Percentiles rank a stretch among this genome's conserved stretches.
Evolutionary conservation across 2,888 invertebrate species (phyloP).

Genomic region (Tenthredo amoena): DNA sequence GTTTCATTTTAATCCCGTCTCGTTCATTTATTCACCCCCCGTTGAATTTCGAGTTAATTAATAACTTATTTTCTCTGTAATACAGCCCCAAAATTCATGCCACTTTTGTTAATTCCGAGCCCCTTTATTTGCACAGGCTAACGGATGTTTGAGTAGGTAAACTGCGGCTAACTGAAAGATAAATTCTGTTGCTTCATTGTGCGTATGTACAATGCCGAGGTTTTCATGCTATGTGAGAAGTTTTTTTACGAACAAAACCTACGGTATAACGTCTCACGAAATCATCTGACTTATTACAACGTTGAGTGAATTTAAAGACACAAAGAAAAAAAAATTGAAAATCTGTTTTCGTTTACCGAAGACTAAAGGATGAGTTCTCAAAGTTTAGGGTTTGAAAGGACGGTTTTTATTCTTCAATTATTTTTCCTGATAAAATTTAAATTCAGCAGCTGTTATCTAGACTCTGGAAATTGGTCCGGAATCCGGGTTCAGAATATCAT

Average conservation of each 20-base stretch:
- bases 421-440: constrained; percentile 15
- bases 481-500: constrained; percentile 18
- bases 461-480: constrained; percentile 13
- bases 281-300: constrained; percentile 8
- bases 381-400: background rate
- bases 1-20: background rate
- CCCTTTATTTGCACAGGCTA: constrained; percentile 1
- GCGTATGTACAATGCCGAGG: background rate
- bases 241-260: background rate
- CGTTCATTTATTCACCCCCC: background rate
- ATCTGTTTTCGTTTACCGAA: background rate
- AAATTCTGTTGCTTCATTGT: constrained; percentile 22
- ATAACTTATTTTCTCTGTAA: constrained; percentile 7
- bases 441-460: constrained; percentile 41
- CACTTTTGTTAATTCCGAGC: constrained; percentile 11
- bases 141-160: constrained; percentile 38
- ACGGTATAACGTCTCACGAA: background rate
- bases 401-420: constrained; percentile 4
- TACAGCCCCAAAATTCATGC: background rate
- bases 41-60: background rate
- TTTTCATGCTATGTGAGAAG: constrained; percentile 19
- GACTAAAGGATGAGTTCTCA: background rate
- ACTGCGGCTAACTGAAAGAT: constrained; percentile 8
- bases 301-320: constrained; percentile 27
- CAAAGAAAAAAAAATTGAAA: background rate